phyloP scores from a whole-genome alignment of 2,113 vertebrate species.

The Solea solea region DNA sequence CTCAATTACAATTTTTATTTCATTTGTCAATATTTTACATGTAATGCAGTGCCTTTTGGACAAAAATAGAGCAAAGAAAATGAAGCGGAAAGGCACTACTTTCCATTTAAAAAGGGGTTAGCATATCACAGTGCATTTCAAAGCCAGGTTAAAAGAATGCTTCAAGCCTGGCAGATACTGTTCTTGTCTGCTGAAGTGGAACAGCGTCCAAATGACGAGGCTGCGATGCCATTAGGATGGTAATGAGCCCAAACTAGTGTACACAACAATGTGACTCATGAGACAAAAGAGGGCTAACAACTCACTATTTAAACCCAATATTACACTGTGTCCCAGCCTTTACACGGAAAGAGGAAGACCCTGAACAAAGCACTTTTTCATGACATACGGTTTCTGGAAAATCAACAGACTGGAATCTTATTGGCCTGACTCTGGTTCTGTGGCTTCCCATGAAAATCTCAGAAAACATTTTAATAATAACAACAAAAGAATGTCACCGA shows the following conservation, averaged over 20 bases:
- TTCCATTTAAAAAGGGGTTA: conserved; percentile 39
- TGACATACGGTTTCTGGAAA: conserved; percentile 42
- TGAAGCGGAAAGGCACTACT: conserved; percentile 41
- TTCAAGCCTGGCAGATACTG: conserved; percentile 51
- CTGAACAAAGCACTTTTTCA: conserved; percentile 56
- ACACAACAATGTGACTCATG: conserved; percentile 51
- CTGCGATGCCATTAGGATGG: conserved; percentile 69
- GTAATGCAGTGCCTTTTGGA: not conserved
- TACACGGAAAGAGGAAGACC: conserved; percentile 19
- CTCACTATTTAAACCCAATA: conserved; percentile 32
- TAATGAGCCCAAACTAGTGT: conserved; percentile 73
- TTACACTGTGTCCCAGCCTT: conserved; percentile 14
- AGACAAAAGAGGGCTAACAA: conserved; percentile 56
- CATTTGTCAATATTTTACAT: conserved; percentile 10
- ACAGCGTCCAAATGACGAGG: conserved; percentile 61
- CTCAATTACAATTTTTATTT: not conserved
- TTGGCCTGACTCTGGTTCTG: conserved; percentile 8
- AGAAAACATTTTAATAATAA: conserved; percentile 30
- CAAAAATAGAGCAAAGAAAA: conserved; percentile 37
- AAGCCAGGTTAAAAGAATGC: conserved; percentile 46
- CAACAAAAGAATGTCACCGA: not conserved
- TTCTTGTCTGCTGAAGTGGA: conserved; percentile 72
- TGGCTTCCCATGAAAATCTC: conserved; percentile 24
- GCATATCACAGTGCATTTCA: conserved; percentile 32
- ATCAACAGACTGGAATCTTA: conserved; percentile 58